Evolutionary conservation across 2,797 vertebrate genomes (phyloP), one percentile per base, ranked within the genome.

Genomic region (Labroides dimidiatus): DNA sequence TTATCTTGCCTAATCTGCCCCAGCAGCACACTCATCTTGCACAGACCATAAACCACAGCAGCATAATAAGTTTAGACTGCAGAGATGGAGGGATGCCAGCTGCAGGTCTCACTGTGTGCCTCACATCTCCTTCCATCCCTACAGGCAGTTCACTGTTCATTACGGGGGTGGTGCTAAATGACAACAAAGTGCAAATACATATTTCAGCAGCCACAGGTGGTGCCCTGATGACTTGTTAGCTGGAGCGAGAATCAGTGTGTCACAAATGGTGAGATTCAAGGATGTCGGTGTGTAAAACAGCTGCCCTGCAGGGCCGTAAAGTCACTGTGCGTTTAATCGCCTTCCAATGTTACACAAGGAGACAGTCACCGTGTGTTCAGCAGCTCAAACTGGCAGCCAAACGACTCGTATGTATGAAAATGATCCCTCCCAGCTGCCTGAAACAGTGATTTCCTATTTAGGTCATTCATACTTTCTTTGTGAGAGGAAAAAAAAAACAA

Each of bases 21-120:
- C 72, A 47, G 77, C 70, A 61, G 63, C 75, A 47, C 69, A 62
- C 72, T 69, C 59, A 55, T 74, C 69, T 61, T 64, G 73, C 76
- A 80, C 27, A 54, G 64, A 52, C 78, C 78, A 84, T 87, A 81
- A 88, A 80, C 44, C 78, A 54, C 78, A 63, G 81, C 84, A 54
- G 75, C 63, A 17, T 81, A 75, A 78, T 81, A 69, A 76, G 62
- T 69, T 65, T 45, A 69, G 61, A 42, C 70, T 76, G 77, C 57
- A 52, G 74, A 59, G 19, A 61, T 41, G 50, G 44, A 41, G 71
- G 65, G 43, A 72, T 61, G 57, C 70, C 72, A 67, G 78, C 73
- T 30, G 64, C 68, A 58, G 64, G 47, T 71, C 50, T 78, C 55
- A 64, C 13, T 33, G 69, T 10, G 30, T 62, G 64, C 52, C 15